A percentile compares a stretch with the other conserved stretches of the same genome.
phyloP scores from a whole-genome alignment of 2,888 invertebrate species.

The Campoplex nolae region DNA sequence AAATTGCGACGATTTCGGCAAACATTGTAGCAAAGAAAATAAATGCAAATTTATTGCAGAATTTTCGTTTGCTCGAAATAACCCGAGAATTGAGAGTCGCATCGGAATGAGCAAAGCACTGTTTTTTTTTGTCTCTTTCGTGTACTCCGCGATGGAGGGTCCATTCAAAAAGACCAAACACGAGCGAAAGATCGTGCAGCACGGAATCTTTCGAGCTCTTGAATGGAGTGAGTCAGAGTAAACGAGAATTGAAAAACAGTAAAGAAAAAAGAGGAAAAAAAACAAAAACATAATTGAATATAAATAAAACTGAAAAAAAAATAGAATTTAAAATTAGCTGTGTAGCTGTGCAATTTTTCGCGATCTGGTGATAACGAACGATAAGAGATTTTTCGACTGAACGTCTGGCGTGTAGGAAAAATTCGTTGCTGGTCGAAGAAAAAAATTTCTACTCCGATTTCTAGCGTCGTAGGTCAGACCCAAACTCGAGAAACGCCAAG shows the following conservation, averaged over 20 bases:
- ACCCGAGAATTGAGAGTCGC: background rate
- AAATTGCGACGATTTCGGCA: background rate
- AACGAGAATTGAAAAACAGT: background rate
- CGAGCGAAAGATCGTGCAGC: slow-evolving; percentile 15
- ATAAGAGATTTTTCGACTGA: slow-evolving; percentile 27
- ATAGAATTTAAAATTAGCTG: background rate
- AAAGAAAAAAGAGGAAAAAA: background rate
- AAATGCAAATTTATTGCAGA: background rate
- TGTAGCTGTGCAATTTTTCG: slow-evolving; percentile 3
- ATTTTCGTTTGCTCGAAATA: background rate
- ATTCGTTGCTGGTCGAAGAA: background rate
- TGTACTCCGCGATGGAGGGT: background rate
- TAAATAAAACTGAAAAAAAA: background rate
- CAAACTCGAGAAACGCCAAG: background rate
- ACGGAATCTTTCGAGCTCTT: slow-evolving; percentile 19
- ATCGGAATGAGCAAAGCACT: background rate
- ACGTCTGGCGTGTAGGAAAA: background rate
- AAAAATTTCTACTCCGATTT: slow-evolving; percentile 8
- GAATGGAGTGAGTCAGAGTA: slow-evolving; percentile 27
- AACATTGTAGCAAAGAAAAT: background rate
- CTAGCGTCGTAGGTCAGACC: slow-evolving; percentile 22
- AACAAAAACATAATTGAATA: slow-evolving; percentile 8
- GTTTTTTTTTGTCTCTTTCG: background rate
- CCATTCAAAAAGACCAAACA: slow-evolving; percentile 18
- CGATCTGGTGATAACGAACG: slow-evolving; percentile 38